Evolutionary conservation across 2,113 vertebrate species (phyloP).

Genomic region (Penelope pileata): DNA sequence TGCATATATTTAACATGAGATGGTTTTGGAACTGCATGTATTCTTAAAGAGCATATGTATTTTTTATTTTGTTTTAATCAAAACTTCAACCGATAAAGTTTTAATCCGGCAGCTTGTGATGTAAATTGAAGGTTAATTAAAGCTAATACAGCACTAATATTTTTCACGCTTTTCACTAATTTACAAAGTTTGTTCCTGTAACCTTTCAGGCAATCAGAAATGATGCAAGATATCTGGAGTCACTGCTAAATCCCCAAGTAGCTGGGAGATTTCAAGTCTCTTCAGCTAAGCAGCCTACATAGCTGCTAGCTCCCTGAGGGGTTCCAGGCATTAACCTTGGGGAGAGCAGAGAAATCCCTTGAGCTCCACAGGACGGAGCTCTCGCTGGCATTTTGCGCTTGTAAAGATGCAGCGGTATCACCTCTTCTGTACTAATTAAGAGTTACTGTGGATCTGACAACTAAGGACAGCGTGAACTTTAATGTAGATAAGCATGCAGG

Average conservation of each 20-base stretch:
- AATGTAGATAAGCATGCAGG: conserved; percentile 35
- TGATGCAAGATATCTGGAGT: background rate
- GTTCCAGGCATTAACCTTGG: conserved; percentile 47
- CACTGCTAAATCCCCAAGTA: background rate
- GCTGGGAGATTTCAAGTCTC: background rate
- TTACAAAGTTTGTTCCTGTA: background rate
- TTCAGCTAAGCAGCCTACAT: background rate
- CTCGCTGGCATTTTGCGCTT: background rate
- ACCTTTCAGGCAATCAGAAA: background rate
- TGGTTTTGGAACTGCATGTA: background rate
- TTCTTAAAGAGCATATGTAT: background rate
- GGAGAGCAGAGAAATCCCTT: conserved; percentile 16
- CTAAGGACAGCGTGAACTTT: conserved; percentile 71
- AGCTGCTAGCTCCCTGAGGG: conserved; percentile 7
- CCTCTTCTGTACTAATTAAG: conserved; percentile 65
- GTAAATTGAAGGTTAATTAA: background rate
- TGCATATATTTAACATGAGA: background rate
- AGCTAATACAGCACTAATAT: background rate
- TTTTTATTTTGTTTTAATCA: background rate
- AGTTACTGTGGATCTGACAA: conserved; percentile 66
- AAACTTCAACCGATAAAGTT: background rate
- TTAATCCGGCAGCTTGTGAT: background rate
- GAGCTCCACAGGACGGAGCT: background rate
- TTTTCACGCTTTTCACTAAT: background rate
- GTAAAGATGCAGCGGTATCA: conserved; percentile 25